A percentile compares a stretch with the other conserved stretches of the same genome.
Conservation (phyloP, 2,888 invertebrate species). For the Odontothrips loti region DNA sequence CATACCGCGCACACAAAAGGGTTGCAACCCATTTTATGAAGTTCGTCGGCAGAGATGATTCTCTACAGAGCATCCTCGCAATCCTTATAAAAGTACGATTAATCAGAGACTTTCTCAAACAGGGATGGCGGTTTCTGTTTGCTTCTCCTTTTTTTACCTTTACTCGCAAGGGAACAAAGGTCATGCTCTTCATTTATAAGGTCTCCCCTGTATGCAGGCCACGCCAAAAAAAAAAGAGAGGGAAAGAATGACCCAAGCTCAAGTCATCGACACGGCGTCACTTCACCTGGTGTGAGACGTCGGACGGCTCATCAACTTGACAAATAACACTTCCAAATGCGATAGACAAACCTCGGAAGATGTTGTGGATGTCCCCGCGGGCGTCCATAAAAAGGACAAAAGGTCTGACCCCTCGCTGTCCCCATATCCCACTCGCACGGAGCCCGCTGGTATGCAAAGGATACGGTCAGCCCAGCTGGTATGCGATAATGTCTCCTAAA, state of each 20-base stretch:
- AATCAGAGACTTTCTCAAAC: constrained; percentile 23
- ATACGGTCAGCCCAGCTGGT: background rate
- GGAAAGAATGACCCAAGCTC: background rate
- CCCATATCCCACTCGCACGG: background rate
- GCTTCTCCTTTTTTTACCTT: background rate
- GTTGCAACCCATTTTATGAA: constrained; percentile 17
- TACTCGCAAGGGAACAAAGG: background rate
- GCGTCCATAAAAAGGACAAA: constrained; percentile 6
- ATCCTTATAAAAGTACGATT: constrained; percentile 24
- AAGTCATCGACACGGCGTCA: constrained; percentile 13
- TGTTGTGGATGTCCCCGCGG: constrained; percentile 6
- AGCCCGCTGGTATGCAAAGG: background rate
- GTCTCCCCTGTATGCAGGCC: background rate
- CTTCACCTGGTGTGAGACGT: constrained; percentile 11
- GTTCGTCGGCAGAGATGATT: background rate
- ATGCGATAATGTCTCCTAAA: background rate
- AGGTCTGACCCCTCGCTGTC: background rate
- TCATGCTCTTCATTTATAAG: constrained; percentile 25
- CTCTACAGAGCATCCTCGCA: constrained; percentile 13
- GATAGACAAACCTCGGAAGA: constrained; percentile 17
- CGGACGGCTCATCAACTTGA: constrained; percentile 22
- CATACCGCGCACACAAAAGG: constrained; percentile 19
- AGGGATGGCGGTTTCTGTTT: constrained; percentile 16
- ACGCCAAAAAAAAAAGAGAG: background rate
- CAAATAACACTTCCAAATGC: constrained; percentile 9